These are phyloP conservation scores for Agonopterix subpropinquella DNA, from an alignment of 2,888 invertebrate genomes.

Conservation along the genomic window DNA sequence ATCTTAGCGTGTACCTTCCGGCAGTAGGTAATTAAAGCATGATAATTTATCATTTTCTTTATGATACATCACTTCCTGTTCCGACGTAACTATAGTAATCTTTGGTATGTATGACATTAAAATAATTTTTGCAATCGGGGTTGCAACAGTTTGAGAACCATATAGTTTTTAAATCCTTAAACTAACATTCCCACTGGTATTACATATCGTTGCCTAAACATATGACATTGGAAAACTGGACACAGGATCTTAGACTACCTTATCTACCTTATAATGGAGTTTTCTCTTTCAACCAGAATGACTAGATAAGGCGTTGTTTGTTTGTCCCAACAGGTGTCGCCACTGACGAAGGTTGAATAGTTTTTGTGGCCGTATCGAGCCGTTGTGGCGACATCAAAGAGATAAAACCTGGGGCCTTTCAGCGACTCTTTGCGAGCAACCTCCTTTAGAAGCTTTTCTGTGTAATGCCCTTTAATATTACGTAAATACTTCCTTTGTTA, in stretches of 20 bases:
- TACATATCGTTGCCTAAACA: too few species aligned
- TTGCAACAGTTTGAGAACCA: too few species aligned
- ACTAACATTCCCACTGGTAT: too few species aligned
- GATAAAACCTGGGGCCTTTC: conserved; percentile 28
- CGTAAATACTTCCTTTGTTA: conserved; percentile 35
- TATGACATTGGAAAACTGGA: too few species aligned
- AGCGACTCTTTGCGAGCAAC: conserved; percentile 30
- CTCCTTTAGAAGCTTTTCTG: conserved; percentile 39
- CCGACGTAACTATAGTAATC: too few species aligned
- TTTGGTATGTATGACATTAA: too few species aligned
- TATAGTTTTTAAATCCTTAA: too few species aligned
- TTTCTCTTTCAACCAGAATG: conserved; percentile 3
- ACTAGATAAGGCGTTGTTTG: conserved; percentile 1
- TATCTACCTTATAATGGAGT: conserved; percentile 9
- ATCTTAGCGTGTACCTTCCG: too few species aligned
- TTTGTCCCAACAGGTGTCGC: conserved; percentile 47
- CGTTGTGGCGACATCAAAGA: conserved; percentile 23
- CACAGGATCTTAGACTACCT: background rate
- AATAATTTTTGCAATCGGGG: too few species aligned
- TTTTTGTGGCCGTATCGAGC: conserved; percentile 35
- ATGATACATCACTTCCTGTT: too few species aligned
- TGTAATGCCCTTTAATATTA: conserved; percentile 49
- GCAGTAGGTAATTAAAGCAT: too few species aligned
- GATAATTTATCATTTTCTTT: too few species aligned
- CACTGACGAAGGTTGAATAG: conserved; percentile 41